Evolutionary conservation across 2,113 vertebrate genomes (phyloP).

Genomic region (Sakesphorus luctuosus): DNA sequence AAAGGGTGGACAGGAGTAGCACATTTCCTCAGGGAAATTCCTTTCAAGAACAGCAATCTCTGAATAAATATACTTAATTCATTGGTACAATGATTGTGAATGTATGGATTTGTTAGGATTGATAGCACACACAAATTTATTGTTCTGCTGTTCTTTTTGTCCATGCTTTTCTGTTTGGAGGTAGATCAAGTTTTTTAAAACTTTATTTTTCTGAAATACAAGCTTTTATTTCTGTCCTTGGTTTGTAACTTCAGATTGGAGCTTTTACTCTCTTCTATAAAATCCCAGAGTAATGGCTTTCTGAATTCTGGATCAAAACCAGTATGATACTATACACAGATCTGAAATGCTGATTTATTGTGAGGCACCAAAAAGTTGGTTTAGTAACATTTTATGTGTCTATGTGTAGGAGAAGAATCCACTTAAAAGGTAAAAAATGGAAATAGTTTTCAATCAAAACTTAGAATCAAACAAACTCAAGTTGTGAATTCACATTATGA

Average conservation of each 20-base stretch:
- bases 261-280: not conserved
- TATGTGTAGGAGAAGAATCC: not conserved
- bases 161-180: not conserved
- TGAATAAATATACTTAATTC: not conserved
- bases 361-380: not conserved
- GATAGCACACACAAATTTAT: not conserved
- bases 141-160: not conserved
- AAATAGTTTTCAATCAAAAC: not conserved
- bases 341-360: not conserved
- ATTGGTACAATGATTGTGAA: not conserved
- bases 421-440: not conserved
- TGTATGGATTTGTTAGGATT: not conserved
- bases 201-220: not conserved
- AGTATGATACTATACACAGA: not conserved
- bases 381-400: not conserved
- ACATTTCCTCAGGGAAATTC: not conserved
- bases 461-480: not conserved
- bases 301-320: not conserved
- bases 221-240: not conserved
- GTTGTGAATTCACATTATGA: not conserved
- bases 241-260: not conserved
- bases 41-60: not conserved
- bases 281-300: not conserved
- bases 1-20: not conserved
- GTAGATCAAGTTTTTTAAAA: not conserved